Evolutionary conservation across 2,797 vertebrate genomes (phyloP), one percentile per base, ranked within the genome.

Genomic region (Onychomys leucogaster): DNA sequence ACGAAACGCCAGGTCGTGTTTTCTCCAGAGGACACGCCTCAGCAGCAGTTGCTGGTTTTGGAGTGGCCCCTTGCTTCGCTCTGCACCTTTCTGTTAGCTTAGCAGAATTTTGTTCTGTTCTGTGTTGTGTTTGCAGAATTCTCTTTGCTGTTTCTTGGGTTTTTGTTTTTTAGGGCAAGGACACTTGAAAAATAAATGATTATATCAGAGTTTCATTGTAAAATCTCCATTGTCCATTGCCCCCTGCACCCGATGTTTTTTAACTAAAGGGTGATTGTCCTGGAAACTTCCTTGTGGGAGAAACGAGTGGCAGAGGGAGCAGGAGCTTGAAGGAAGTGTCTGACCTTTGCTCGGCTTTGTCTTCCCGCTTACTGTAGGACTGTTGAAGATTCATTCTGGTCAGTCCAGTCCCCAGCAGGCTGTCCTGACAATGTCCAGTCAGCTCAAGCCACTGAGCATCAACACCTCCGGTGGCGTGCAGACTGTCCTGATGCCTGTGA

Each of bases 401-500:
- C 99, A 99, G 71, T 99, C 99, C 97, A 99, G 98, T 98, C 99
- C 99, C 87, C 99, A 99, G 98, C 99, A 99, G 98, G 99, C 99
- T 5, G 99, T 99, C 97, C 98, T 99, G 97, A 99, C 99, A 14
- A 99, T 99, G 97, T 99, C 99, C 96, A 99, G 99, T 98, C 99
- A 99, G 98, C 99, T 99, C 92, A 99, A 99, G 97, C 99, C 99
- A 97, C 99, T 99, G 94, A 99, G 99, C 61, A 99, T 99, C 57
- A 99, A 98, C 96, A 92, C 99, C 37, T 99, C 99, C 27, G 98
- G 99, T 85, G 99, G 99, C n/a, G 98, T 99, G 96, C 99, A 99
- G 98, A 99, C 99, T 34, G 99, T 99, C 92, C 98, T 99, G 96
- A 99, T 99, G 99, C 99, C 99, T 90, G 99, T 99, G 92, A 99